Base-by-base conservation (phyloP, 2,797 vertebrate species). In the Leptatherina wallacei region DNA sequence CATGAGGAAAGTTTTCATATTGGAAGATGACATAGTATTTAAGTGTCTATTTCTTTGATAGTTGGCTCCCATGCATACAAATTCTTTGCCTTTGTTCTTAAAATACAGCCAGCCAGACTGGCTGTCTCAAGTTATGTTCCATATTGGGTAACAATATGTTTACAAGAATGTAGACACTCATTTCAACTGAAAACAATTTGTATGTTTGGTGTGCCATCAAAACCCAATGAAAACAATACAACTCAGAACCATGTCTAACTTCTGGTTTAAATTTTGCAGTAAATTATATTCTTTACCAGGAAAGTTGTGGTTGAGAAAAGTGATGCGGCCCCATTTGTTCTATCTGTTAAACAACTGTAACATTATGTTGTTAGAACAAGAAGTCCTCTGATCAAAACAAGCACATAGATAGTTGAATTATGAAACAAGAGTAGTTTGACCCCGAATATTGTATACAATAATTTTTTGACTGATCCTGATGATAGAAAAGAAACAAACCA, bases 21-120 rank as follows among this genome's bases (percentile, higher is more conserved):
- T 82, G 66, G 72, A 82, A 76, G 63, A 80, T 75, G 71, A 81
- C 82, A 71, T 44, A 65, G 62, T 81, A 59, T 71, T 70, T 67
- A 59, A 67, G 64, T 47, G 54, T 55, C 32, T 40, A 33, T 60
- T 22, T 16, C 75, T 90, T 88, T 89, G 78, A 91, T 85, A 85
- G 65, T 38, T 69, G 47, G 38, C 72, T 67, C 59, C 57, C 68
- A 69, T 83, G 73, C 70, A 83, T 68, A 71, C 24, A 73, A 68
- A 86, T 75, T 61, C 55, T 59, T 40, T 49, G 24, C 63, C 69
- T 80, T 85, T 80, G 72, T 85, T 85, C 77, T 75, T 77, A 76
- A 77, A 77, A 76, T 81, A 80, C 24, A 82, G 42, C 33, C 69
- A 74, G 55, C 27, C 81, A 74, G 69, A 82, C 60, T 78, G 75